Conservation (phyloP, 2,797 vertebrate species). For the Oreochromis mossambicus region DNA sequence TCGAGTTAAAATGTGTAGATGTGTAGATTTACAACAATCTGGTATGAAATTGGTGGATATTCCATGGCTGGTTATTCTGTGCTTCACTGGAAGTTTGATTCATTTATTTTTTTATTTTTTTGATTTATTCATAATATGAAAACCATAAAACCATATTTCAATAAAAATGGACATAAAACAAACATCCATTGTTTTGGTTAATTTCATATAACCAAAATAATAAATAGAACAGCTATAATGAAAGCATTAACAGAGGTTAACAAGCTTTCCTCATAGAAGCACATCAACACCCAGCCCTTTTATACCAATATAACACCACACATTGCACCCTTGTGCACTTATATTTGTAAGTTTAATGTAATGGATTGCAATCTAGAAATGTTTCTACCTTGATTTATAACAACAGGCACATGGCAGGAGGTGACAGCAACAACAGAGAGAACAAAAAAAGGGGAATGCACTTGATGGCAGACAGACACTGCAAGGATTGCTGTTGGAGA, state of each 20-base stretch:
- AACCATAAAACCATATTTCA: background rate
- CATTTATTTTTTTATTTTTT: background rate
- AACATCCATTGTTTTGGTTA: background rate
- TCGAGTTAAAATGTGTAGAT: background rate
- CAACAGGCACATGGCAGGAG: background rate
- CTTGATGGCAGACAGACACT: constrained; percentile 9
- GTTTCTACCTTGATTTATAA: constrained; percentile 18
- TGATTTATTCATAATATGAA: background rate
- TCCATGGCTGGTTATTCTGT: background rate
- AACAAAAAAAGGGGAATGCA: background rate
- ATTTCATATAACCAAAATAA: background rate
- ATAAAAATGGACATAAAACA: background rate
- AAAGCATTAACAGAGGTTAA: background rate
- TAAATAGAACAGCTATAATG: background rate
- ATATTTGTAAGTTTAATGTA: background rate
- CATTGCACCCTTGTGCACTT: background rate
- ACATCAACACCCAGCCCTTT: background rate
- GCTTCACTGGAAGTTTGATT: background rate
- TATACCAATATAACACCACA: background rate
- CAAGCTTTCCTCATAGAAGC: background rate
- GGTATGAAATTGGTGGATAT: background rate
- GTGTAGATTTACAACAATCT: background rate
- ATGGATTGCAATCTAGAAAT: background rate
- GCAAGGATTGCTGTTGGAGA: constrained; percentile 48
- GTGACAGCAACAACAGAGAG: background rate